These are phyloP conservation scores for Quadroppia sp. DNA, from an alignment of 2,888 invertebrate genomes.

Conservation along the genomic window DNA sequence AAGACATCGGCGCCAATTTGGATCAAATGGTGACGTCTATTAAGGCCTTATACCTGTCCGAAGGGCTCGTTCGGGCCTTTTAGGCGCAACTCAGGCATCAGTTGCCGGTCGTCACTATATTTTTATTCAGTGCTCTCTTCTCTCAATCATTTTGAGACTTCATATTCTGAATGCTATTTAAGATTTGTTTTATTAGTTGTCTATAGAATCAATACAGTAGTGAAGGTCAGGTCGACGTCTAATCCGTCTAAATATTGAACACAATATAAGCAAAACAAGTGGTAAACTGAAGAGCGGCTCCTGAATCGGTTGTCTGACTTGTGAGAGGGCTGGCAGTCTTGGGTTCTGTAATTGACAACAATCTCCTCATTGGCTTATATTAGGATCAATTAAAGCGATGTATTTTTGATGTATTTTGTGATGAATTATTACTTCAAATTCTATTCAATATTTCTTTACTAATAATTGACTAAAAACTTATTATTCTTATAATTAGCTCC, in stretches of 20 bases:
- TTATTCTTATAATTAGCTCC: background rate
- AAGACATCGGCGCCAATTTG: slow-evolving; percentile 8
- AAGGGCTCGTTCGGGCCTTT: background rate
- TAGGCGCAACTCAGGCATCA: background rate
- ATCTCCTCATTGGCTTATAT: background rate
- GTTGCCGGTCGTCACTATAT: background rate
- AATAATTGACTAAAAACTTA: background rate
- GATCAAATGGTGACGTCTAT: slow-evolving; percentile 13
- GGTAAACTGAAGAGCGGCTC: no score
- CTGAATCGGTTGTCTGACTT: no score
- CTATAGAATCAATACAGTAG: no score
- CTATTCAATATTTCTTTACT: background rate
- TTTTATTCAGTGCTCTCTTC: background rate
- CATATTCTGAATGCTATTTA: background rate
- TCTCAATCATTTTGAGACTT: background rate
- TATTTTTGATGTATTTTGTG: no score
- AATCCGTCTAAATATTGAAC: no score
- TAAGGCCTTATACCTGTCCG: background rate
- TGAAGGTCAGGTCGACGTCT: no score
- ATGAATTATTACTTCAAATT: slow-evolving; percentile 4
- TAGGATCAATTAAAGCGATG: background rate
- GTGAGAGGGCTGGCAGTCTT: background rate
- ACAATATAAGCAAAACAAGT: no score
- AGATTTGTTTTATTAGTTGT: background rate
- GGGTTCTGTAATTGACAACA: background rate